These are phyloP conservation scores for Probaryconus sp. DNA, from an alignment of 1,140 invertebrate genomes.

Conservation along the genomic window DNA sequence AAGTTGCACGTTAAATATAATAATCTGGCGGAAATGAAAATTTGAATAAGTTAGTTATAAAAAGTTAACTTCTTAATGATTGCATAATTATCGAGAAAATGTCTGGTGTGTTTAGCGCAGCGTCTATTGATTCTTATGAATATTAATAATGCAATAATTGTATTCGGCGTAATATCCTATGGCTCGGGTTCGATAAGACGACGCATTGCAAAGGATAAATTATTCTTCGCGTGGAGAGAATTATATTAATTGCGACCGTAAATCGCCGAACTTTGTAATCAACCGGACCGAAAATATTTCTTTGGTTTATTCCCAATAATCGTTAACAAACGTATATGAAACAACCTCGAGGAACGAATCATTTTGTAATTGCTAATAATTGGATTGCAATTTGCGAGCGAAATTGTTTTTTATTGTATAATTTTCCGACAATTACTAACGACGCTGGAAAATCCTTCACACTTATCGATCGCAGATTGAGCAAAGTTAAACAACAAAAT, in stretches of 20 bases:
- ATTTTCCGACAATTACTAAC: not conserved
- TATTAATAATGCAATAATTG: not conserved
- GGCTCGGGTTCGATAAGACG: not conserved
- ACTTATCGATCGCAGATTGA: no score
- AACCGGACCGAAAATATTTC: not conserved
- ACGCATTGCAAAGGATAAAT: not conserved
- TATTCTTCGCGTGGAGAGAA: constrained; percentile 2
- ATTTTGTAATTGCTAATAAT: no score
- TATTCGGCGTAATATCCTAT: not conserved
- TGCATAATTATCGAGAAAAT: not conserved
- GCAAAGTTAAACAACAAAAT: no score
- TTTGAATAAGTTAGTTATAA: not conserved
- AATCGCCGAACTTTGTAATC: not conserved
- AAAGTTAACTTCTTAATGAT: not conserved
- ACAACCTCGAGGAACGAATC: no score
- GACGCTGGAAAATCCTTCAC: not conserved
- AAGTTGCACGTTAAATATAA: no score
- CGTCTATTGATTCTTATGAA: not conserved
- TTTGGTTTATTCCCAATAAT: not conserved
- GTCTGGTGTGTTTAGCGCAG: not conserved
- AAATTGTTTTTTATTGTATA: not conserved
- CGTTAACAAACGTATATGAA: not conserved
- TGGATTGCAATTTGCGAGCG: not conserved
- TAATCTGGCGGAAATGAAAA: no score
- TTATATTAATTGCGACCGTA: not conserved